Evolutionary conservation across 2,888 invertebrate species (phyloP).

Genomic region (Eremobia ochroleuca): DNA sequence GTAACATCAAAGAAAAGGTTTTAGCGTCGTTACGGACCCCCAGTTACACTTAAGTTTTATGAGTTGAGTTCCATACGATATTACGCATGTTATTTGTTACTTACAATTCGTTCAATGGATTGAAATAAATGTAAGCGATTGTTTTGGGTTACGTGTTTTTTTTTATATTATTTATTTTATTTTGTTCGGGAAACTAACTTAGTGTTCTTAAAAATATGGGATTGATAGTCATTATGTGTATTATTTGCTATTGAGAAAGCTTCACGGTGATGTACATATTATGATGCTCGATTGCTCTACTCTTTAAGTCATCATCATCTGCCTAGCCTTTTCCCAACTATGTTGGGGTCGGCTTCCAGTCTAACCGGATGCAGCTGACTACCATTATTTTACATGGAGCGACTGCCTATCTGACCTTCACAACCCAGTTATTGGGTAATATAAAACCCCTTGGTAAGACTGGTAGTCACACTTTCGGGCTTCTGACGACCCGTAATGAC

Average conservation of each 20-base stretch:
- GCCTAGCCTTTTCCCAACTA: no score
- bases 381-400: no score
- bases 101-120: conserved; percentile 44
- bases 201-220: not conserved
- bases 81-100: conserved; percentile 55
- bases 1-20: conserved; percentile 52
- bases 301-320: no score
- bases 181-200: not conserved
- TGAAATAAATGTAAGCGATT: conserved; percentile 47
- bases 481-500: no score
- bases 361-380: no score
- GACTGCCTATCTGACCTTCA: no score
- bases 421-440: no score
- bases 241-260: not conserved
- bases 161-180: not conserved
- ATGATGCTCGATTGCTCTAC: not conserved
- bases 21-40: conserved; percentile 49
- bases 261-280: not conserved
- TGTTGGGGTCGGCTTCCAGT: no score
- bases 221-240: not conserved
- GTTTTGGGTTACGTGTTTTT: conserved; percentile 12
- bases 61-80: conserved; percentile 57
- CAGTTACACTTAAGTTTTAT: conserved; percentile 64
- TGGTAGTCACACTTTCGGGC: no score
- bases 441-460: no score